Conservation (phyloP, 2,113 vertebrate genomes). For the Grantiella picta region DNA sequence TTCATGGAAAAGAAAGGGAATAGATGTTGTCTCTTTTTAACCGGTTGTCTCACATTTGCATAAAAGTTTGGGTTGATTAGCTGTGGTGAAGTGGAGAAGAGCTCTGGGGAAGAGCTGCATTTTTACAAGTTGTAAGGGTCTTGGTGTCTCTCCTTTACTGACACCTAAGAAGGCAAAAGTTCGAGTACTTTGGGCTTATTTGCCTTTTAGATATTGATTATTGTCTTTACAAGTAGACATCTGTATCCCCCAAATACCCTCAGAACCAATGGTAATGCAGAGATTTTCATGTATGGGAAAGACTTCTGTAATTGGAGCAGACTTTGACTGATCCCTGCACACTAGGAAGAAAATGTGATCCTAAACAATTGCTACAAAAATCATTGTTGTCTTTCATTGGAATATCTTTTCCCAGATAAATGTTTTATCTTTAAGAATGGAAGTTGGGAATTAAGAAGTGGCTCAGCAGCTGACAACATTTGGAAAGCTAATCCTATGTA, state of each 20-base stretch:
- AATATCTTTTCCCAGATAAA: neutral
- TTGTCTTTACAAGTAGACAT: neutral
- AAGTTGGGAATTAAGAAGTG: neutral
- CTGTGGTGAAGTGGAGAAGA: neutral
- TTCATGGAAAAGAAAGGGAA: neutral
- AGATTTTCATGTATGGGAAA: neutral
- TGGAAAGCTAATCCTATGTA: neutral
- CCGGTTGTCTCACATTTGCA: neutral
- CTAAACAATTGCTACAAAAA: neutral
- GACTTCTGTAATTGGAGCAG: neutral
- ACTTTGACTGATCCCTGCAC: neutral
- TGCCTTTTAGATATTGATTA: neutral
- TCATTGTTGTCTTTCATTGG: neutral
- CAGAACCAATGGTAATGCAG: neutral
- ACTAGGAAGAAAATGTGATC: accelerated
- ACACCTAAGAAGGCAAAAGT: neutral
- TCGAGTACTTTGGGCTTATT: neutral
- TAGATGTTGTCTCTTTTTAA: neutral
- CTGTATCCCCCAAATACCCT: neutral
- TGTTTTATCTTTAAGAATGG: neutral
- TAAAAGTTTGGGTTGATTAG: neutral
- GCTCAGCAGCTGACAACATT: neutral
- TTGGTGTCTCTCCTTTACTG: neutral
- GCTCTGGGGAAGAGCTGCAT: neutral
- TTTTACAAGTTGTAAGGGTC: neutral